Evolutionary conservation across 1,140 invertebrate genomes (phyloP), one percentile per base, ranked within the genome.

Genomic region (Teleogryllus occipitalis): DNA sequence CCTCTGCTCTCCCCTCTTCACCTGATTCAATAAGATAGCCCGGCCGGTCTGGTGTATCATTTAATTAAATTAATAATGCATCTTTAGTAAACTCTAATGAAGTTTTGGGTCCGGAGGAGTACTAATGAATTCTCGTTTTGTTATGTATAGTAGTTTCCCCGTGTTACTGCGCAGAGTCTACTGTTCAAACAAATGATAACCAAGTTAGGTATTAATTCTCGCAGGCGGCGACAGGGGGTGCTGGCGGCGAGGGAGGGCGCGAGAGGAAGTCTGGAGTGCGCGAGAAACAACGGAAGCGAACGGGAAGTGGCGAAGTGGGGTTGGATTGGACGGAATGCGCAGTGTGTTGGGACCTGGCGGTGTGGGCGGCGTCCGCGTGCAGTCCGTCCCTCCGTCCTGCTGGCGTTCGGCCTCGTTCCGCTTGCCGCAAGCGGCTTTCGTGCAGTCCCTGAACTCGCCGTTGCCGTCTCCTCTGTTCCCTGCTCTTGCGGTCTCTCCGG

Each of bases 11-110:
- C 27, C 27, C 27, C 27, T 65, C 54, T 14, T 18, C 54, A 65
- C 54, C 54, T 65, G 54, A 10, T 65, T 65, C 54, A 14, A 18
- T 65, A 18, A 65, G 54, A 65, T 65, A 65, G 10, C 54, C 18
- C 18, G 10, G 10, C 54, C 54, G 27, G 27, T 65, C 18, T 18
- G 54, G 0, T 65, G 54, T 65, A 65, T 65, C 54, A 65, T 65
- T 65, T 65, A 65, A 65, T 65, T 65, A 65, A 65, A 65, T 65
- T 65, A 65, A 65, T 65, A 65, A 65, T 65, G 54, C 54, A 65
- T 65, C 54, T 65, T 65, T 65, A 65, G 54, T 18, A 18, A 10
- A 18, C 18, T 65, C 54, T 65, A 65, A 65, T 65, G 54, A 65
- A 65, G 10, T 65, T 65, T 65, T 18, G 10, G 54, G 54, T 18